These are phyloP conservation scores for Nerophis ophidion DNA, from an alignment of 2,113 vertebrate genomes.

Conservation along the genomic window DNA sequence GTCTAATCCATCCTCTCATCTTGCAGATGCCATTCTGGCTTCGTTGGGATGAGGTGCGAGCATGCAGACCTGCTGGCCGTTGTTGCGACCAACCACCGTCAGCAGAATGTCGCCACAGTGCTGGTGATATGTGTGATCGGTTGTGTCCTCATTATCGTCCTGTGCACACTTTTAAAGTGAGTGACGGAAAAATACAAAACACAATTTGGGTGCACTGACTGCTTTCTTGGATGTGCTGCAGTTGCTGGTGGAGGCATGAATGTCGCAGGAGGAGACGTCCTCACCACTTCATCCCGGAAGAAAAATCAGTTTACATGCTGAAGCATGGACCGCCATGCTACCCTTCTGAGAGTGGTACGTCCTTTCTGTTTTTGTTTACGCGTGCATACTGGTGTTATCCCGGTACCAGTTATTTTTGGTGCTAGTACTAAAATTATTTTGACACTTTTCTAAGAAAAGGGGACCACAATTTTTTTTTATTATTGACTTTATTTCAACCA, in stretches of 20 bases:
- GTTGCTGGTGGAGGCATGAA: constrained; percentile 82
- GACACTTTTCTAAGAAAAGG: too few species aligned
- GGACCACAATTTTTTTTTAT: too few species aligned
- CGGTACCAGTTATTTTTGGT: too few species aligned
- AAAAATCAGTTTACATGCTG: constrained; percentile 74
- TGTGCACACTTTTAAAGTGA: constrained; percentile 89
- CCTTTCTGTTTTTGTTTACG: constrained; percentile 6
- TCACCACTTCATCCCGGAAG: constrained; percentile 58
- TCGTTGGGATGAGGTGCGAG: constrained; percentile 85
- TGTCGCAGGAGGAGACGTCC: constrained; percentile 71
- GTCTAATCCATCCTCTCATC: neutral
- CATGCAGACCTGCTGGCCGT: constrained; percentile 92
- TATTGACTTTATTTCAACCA: too few species aligned
- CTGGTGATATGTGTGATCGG: constrained; percentile 84
- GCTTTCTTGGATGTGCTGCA: constrained; percentile 37
- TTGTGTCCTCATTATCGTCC: constrained; percentile 74
- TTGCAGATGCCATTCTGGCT: constrained; percentile 83
- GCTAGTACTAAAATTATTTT: too few species aligned
- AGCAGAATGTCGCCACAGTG: constrained; percentile 83
- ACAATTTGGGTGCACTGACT: neutral
- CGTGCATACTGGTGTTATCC: neutral
- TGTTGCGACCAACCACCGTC: constrained; percentile 87
- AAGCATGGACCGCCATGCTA: constrained; percentile 72
- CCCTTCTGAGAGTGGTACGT: constrained; percentile 79
- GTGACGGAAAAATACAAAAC: constrained; percentile 38